Base-by-base conservation (phyloP, 2,888 invertebrate genomes). In the Brachyopa scutellaris region DNA sequence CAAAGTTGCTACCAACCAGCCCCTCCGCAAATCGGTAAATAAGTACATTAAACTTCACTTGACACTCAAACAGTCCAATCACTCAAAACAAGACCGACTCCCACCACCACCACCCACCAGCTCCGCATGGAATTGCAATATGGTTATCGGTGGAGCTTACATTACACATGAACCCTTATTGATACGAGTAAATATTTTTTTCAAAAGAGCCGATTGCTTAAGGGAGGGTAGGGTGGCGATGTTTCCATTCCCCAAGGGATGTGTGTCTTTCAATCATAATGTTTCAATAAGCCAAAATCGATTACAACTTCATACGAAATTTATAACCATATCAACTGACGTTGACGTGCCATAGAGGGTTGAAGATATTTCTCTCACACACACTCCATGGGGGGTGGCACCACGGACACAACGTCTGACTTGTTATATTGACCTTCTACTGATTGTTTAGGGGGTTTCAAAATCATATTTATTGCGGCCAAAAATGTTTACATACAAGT, bases 251-350 rank as follows among this genome's bases (percentile, higher is more conserved):
- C 70, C 55, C 19, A 42, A 5, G 73, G 53, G 73, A 67, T 67
- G 49, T 73, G 53, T 62, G 67, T 57, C 73, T 67, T 62, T 72
- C 83, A 83, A 78, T 83, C 78, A 83, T 78, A 83, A 83, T 73
- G 78, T 83, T 83, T 84, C 78, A 84, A 84, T 84, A 84, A 84
- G 78, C 80, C 83, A 79, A 84, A 83, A 84, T 84, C 84, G 83
- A 84, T 84, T 83, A 83, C 84, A 51, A 55, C 78, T 74, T 78
- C 78, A 83, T 84, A 76, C 76, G 79, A 76, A 76, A 84, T 84
- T 84, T 80, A 84, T 76, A 76, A 76, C 69, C 66, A 77, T 45
- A 74, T 70, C 64, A 69, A 64, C 45, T 62, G 73, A 84, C 51
- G 64, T 45, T 82, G 76, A 76, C 59, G 70, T 67, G 42, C 73